Base-by-base conservation (phyloP, 2,797 vertebrate genomes). In the Syngnathus acus region DNA sequence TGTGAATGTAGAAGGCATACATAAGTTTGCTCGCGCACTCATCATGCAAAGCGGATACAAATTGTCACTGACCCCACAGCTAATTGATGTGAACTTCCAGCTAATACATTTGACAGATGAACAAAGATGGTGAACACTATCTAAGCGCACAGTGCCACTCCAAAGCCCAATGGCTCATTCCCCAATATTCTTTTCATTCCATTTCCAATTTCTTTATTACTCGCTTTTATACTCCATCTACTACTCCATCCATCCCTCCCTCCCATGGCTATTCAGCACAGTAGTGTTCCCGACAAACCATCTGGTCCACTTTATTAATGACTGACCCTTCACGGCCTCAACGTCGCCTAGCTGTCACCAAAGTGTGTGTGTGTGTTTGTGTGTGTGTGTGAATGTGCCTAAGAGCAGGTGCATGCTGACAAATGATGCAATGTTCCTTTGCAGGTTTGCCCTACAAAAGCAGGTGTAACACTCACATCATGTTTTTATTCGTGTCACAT, bases 291-390 rank as follows among this genome's bases (percentile, higher is more conserved):
- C 87, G 83, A 89, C 87, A 86, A 88, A 87, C 87, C 88, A 89
- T 89, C 88, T 89, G 88, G 81, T 87, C 77, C 81, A 77, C 86
- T 89, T 88, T 89, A 89, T 89, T 87, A 89, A 89, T 86, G 86
- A 87, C 85, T 83, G 84, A 88, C 88, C 86, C 87, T 81, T 84
- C 82, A 81, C 66, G 80, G 79, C 83, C 81, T 73, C 74, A 77
- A 82, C 73, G 76, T 81, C 72, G 64, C 84, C 79, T 78, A 64
- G 77, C 75, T 86, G 80, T 84, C 84, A 84, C 80, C 74, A 38
- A 75, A 76, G 69, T 72, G 16, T 68, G 40, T 65, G 9, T 65
- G 14, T 73, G 1, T 65, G 48, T 66, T 37, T 70, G 58, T 68
- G 37, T 65, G 55, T 65, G 55, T 68, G 60, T 71, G 64, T 65